Base-by-base conservation (phyloP, 2,797 vertebrate species). In the Gobionotothen gibberifrons region DNA sequence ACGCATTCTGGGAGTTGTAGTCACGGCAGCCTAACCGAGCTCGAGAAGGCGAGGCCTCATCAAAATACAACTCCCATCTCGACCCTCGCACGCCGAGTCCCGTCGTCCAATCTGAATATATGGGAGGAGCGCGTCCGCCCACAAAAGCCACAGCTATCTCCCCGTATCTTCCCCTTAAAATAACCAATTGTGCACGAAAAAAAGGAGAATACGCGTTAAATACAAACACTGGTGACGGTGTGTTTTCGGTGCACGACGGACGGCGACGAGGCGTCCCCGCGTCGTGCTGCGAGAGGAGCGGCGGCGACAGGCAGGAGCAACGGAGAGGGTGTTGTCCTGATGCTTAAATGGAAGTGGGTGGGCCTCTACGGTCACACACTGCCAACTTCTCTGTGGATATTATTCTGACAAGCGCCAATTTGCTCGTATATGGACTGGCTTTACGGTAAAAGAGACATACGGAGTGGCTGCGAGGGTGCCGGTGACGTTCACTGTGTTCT, bases 341-440 rank as follows among this genome's bases (percentile, higher is more conserved):
- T 93, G 94, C 93, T 94, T 95, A 94, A 95, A 95, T 94, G 89
- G 89, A 87, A 94, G 94, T 95, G 94, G 95, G 94, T 91, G 93
- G 95, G 92, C 93, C 94, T 90, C 89, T 21, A 74, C 83, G 82
- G 83, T 89, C 90, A 91, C 89, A 92, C 90, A 92, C 84, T 62
- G 90, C 76, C 88, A 94, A 93, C 91, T 93, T 90, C 90, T 92
- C 93, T 79, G 70, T 91, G 90, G 92, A 93, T 80, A 78, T 78
- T 78, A 71, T 57, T 85, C 78, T 90, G 88, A 92, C 85, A 86
- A 84, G 85, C 86, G 76, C 79, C 46, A 82, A 83, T 87, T 88
- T 84, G 76, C 80, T 77, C 73, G 87, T 89, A 75, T 89, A 86
- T 89, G 92, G 88, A 90, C 85, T 76, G 68, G 72, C 46, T 64